Evolutionary conservation across 1,140 invertebrate genomes (phyloP), one percentile per base, ranked within the genome.

Genomic region (Penaeus indicus): DNA sequence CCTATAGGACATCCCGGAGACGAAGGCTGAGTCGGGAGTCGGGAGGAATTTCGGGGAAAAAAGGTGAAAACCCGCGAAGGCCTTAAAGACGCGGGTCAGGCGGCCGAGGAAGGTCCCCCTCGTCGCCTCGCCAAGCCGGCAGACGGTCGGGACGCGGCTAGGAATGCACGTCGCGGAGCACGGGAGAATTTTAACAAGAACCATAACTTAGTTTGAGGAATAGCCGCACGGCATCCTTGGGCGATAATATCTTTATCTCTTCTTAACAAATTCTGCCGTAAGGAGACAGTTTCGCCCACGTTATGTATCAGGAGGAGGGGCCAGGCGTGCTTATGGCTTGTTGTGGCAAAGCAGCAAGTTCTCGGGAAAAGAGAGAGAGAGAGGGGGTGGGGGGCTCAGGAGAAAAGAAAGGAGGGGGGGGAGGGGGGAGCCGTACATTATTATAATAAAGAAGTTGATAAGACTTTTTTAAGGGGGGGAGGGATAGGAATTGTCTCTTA

Each of bases 161-260:
- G 64, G 85, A 87, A 87, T 87, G 85, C 78, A 87, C 77, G 38
- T 54, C n/a, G 79, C 32, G 38, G 32, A 32, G n/a, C 19, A 21
- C 19, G 61, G 42, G 61, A 67, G 85, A 87, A 87, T 87, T 87
- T 87, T 87, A 87, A 87, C 78, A 82, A 87, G 79, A 82, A 2
- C 79, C 63, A 61, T 82, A 87, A 69, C 25, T 87, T 82, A 72
- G 25, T 81, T 82, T 87, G 85, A 87, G 79, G 85, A 81, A 87
- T 87, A 78, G 85, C n/a, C 78, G 77, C 47, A 25, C 63, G 85
- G 77, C 77, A 82, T 81, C 62, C 61, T 42, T 25, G 32, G 63
- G 19, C 42, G 85, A 87, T 87, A 81, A 87, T 87, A 87, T 87
- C 85, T 87, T 79, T 87, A 87, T 87, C 78, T 87, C 79, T 81